Conservation (phyloP, 2,797 vertebrate species). For the Brachyalestes nurse region DNA sequence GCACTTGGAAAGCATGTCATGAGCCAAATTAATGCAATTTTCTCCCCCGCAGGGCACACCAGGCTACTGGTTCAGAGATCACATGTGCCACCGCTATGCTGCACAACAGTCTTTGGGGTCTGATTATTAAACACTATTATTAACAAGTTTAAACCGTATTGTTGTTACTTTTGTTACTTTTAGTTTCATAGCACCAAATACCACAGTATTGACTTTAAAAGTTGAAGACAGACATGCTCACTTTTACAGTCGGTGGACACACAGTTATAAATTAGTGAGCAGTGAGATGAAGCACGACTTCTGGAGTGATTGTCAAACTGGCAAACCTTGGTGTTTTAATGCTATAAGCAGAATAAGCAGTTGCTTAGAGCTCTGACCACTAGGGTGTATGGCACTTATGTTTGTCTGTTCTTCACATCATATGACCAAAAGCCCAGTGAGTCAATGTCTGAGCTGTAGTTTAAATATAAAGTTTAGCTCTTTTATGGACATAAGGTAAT, state of each 20-base stretch:
- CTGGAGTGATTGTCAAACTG: neutral
- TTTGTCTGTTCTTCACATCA: too few species aligned
- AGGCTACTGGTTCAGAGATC: slow-evolving; percentile 3
- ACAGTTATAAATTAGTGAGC: too few species aligned
- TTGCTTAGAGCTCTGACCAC: neutral
- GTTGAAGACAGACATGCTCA: neutral
- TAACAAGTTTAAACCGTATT: neutral
- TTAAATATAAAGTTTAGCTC: neutral
- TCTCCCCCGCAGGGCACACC: neutral
- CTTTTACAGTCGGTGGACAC: too few species aligned
- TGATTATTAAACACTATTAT: neutral
- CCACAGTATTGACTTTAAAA: neutral
- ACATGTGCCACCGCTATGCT: neutral
- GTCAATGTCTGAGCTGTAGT: neutral
- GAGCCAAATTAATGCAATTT: neutral
- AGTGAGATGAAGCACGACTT: neutral
- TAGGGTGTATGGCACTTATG: neutral
- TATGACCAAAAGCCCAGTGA: too few species aligned
- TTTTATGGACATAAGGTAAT: too few species aligned
- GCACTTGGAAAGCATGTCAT: neutral
- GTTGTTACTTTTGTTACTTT: too few species aligned
- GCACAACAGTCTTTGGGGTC: slow-evolving; percentile 1
- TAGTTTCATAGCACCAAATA: neutral
- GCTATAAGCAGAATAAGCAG: neutral
- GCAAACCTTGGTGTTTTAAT: too few species aligned